Percentiles rank a stretch among this genome's conserved stretches.
Conservation (phyloP, 2,888 invertebrate species). For the Beris chalybata region DNA sequence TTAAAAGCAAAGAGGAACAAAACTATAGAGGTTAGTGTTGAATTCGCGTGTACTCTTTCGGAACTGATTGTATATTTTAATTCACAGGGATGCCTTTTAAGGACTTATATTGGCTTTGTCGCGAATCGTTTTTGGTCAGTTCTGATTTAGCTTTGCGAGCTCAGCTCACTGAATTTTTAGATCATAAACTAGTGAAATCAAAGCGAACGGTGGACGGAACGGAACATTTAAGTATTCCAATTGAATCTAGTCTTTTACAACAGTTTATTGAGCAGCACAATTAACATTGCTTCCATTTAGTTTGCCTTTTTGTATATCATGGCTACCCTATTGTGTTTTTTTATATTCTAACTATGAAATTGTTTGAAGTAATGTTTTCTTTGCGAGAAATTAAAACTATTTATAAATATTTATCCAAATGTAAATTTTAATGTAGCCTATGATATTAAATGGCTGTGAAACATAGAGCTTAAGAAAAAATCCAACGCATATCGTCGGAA, state of each 20-base stretch:
- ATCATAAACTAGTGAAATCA: constrained; percentile 87
- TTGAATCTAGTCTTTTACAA: constrained; percentile 71
- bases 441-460: too few relatives aligned
- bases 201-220: constrained; percentile 79
- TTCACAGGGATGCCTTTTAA: constrained; percentile 80
- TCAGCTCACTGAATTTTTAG: constrained; percentile 91
- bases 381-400: too few relatives aligned
- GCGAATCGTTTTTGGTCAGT: constrained; percentile 90
- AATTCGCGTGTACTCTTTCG: constrained; percentile 38
- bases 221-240: constrained; percentile 79
- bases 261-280: constrained; percentile 72
- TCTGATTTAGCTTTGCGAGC: constrained; percentile 88
- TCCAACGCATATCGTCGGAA: too few relatives aligned
- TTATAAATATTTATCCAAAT: too few relatives aligned
- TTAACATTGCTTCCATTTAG: too few relatives aligned
- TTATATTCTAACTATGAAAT: too few relatives aligned
- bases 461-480: too few relatives aligned
- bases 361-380: too few relatives aligned
- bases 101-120: constrained; percentile 79
- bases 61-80: background rate
- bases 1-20: constrained; percentile 70
- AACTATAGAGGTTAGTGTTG: constrained; percentile 71
- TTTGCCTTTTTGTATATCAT: too few relatives aligned
- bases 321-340: too few relatives aligned
- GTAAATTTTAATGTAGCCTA: too few relatives aligned